A percentile compares a stretch with the other conserved stretches of the same genome.
phyloP scores from a whole-genome alignment of 1,140 invertebrate species.

The Acromyrmex charruanus region DNA sequence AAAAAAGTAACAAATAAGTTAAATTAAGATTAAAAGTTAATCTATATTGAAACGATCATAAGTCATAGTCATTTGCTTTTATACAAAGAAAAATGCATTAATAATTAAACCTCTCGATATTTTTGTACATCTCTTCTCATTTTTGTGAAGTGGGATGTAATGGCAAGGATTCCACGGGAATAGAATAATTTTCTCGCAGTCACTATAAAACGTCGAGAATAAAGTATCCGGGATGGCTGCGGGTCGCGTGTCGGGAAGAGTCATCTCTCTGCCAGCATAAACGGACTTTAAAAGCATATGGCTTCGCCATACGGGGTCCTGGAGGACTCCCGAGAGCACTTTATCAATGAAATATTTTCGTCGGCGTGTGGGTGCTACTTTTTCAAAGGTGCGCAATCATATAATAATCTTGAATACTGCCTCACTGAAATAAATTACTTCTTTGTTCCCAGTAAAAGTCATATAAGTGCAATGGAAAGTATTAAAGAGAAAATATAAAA shows the following conservation, averaged over 20 bases:
- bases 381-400: background rate
- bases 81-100: background rate
- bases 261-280: conserved; percentile 81
- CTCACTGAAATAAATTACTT: background rate
- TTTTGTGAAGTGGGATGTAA: background rate
- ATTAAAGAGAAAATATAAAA: background rate
- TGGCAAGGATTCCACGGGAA: conserved; percentile 53
- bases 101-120: background rate
- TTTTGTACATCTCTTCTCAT: background rate
- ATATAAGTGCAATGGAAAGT: background rate
- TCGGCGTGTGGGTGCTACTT: conserved; percentile 40
- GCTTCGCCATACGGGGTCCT: conserved; percentile 70
- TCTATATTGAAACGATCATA: too few species aligned
- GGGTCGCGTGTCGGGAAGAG: conserved; percentile 81
- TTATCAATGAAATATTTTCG: conserved; percentile 37
- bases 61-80: background rate
- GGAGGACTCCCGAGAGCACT: conserved; percentile 47
- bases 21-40: too few species aligned
- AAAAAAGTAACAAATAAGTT: too few species aligned
- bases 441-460: background rate
- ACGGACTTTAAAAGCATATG: conserved; percentile 77
- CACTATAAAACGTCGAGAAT: conserved; percentile 61
- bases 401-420: background rate
- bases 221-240: conserved; percentile 71
- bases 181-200: conserved; percentile 34